Percentiles rank a stretch among this genome's conserved stretches.
These are phyloP conservation scores for Amphipyra berbera DNA, from an alignment of 2,888 invertebrate genomes.

Conservation along the genomic window DNA sequence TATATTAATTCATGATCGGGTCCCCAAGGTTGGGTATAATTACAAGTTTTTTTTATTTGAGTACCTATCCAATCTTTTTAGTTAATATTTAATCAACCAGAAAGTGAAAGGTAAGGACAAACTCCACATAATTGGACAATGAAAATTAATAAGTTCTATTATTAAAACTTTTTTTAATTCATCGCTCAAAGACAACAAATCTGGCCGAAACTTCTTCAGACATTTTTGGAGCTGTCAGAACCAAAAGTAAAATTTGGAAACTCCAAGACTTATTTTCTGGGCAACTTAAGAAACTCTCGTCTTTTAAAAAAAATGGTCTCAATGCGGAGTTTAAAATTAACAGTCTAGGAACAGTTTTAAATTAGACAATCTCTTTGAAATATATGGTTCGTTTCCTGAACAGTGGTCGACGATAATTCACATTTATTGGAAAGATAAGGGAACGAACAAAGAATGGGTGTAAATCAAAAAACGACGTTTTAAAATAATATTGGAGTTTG, in stretches of 20 bases:
- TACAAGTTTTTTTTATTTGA: neutral
- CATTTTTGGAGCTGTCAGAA: constrained; percentile 63
- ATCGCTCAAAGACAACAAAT: constrained; percentile 54
- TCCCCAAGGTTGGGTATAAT: neutral
- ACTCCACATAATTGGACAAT: constrained; percentile 14
- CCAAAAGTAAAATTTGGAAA: constrained; percentile 49
- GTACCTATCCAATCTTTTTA: neutral
- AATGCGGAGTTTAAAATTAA: constrained; percentile 64
- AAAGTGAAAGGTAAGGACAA: constrained; percentile 29
- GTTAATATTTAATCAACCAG: constrained; percentile 33
- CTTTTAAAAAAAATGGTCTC: constrained; percentile 37
- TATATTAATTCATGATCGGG: too few relatives aligned
- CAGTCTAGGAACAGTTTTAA: constrained; percentile 79
- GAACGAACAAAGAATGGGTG: constrained; percentile 79
- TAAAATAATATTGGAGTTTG: constrained; percentile 68
- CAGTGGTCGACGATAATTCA: constrained; percentile 83
- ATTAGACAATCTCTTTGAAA: constrained; percentile 87
- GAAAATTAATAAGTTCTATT: constrained; percentile 46
- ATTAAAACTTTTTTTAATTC: constrained; percentile 59
- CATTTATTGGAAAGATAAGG: constrained; percentile 86
- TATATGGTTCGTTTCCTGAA: constrained; percentile 76
- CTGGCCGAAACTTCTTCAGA: constrained; percentile 57
- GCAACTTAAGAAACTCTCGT: constrained; percentile 34
- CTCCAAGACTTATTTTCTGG: constrained; percentile 41
- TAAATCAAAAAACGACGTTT: constrained; percentile 79